These are phyloP conservation scores for Anthopleura xanthogrammica DNA, from an alignment of 92 coral and sea anemone genomes.

Conservation along the genomic window DNA sequence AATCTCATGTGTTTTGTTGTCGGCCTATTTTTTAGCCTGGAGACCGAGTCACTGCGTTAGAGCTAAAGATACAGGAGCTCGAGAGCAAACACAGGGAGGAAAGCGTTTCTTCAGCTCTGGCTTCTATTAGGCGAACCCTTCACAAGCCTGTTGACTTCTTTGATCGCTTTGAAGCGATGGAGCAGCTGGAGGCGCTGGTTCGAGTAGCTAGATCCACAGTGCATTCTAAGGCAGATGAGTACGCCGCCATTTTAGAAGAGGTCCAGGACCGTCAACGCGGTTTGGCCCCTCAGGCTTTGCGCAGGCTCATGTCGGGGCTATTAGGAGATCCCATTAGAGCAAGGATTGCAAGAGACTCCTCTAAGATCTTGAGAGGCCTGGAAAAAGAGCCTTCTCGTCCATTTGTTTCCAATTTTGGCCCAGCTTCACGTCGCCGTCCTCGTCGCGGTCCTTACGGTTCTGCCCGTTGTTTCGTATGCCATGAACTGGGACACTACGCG, in stretches of 20 bases:
- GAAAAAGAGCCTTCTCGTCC: not conserved
- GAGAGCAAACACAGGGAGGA: not conserved
- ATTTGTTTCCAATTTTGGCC: not conserved
- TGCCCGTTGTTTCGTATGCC: not conserved
- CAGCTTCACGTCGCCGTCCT: not conserved
- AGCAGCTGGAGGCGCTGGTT: not conserved
- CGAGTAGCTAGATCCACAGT: not conserved
- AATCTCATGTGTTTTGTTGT: not conserved
- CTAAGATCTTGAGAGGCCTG: not conserved
- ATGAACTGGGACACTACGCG: not conserved
- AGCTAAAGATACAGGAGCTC: not conserved
- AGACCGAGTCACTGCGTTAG: not conserved
- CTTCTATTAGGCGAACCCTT: not conserved
- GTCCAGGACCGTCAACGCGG: not conserved
- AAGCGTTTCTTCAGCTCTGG: not conserved
- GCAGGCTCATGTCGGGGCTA: not conserved
- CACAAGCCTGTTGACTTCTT: not conserved
- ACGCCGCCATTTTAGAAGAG: not conserved
- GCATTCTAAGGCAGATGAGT: not conserved
- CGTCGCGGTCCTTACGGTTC: not conserved
- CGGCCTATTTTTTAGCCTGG: not conserved
- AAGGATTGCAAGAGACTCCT: not conserved
- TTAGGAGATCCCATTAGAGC: not conserved
- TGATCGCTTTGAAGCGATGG: not conserved
- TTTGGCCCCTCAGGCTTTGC: not conserved